Evolutionary conservation across 2,888 invertebrate genomes (phyloP), one percentile per base, ranked within the genome.

Genomic region (Polia nebulosa): DNA sequence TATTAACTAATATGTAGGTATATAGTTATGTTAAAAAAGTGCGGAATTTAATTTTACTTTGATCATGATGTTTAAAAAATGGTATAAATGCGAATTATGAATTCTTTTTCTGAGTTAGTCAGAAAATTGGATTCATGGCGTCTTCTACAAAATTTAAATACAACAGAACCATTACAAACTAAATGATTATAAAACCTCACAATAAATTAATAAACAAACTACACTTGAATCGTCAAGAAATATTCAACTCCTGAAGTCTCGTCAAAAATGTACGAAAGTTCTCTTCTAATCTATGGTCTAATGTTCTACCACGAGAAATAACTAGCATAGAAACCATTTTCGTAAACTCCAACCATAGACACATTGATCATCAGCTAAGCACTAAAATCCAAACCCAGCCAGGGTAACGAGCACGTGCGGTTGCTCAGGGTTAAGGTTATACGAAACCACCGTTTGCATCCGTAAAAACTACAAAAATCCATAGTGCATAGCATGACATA

Each of bases 231-330:
- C 3, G 15, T 36, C 20, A 36, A 73, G 15, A 36, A 45, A 77
- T 75, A 59, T 52, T 59, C 25, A 53, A 72, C 76, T 64, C 49
- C 55, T 53, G 2, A 39, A 25, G 71, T 80, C 60, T 58, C 44
- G 53, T 66, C 49, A 49, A 78, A 68, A 60, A 52, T 78, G 3
- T 66, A 79, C 62, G 55, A 49, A 76, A 66, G 17, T 53, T 45
- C 39, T 58, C 51, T 25, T 51, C 51, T 41, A 57, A 55, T 53
- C 60, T 58, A 58, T 53, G n/a, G 41, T 69, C 36, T 39, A 64
- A 34, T 47, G 0, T 44, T 29, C 44, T 72, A 72, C 25, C 17
- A 44, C 29, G 63, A 63, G 22, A 2, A 52, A 52, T 29, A 72
- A 44, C n/a, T 44, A 51, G 44, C 72, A 72, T 29, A 51, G n/a